phyloP scores from a whole-genome alignment of 2,888 invertebrate species.

The Andrena dorsata region DNA sequence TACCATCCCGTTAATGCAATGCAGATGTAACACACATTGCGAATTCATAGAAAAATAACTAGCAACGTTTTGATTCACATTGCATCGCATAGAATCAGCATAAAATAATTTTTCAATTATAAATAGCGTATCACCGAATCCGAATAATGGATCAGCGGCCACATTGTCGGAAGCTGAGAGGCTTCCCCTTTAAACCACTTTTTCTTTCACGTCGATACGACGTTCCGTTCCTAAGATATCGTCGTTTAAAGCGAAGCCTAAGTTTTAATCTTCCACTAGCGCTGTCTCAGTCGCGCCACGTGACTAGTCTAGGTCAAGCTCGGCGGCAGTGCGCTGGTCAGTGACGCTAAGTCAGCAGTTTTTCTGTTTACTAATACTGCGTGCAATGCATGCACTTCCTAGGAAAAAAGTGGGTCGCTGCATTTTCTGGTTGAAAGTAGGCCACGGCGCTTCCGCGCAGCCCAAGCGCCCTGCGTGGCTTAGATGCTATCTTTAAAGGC shows the following conservation, averaged over 20 bases:
- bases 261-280: background rate
- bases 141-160: background rate
- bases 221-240: background rate
- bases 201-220: conserved; percentile 22
- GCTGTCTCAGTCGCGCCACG: background rate
- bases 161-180: background rate
- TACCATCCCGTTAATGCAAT: conserved; percentile 42
- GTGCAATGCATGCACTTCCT: conserved; percentile 18
- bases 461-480: background rate
- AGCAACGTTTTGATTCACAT: too few species aligned
- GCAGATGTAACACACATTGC: too few species aligned
- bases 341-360: conserved; percentile 22
- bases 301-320: conserved; percentile 21
- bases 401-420: conserved; percentile 22
- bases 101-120: background rate
- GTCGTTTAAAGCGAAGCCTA: background rate
- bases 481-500: background rate
- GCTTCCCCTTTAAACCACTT: conserved; percentile 27
- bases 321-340: conserved; percentile 23
- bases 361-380: conserved; percentile 16
- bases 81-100: background rate
- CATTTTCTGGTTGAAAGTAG: background rate
- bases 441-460: too few species aligned
- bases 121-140: background rate
- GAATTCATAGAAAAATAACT: background rate